Conservation (phyloP, 2,888 invertebrate genomes). For the Volucella bombylans region DNA sequence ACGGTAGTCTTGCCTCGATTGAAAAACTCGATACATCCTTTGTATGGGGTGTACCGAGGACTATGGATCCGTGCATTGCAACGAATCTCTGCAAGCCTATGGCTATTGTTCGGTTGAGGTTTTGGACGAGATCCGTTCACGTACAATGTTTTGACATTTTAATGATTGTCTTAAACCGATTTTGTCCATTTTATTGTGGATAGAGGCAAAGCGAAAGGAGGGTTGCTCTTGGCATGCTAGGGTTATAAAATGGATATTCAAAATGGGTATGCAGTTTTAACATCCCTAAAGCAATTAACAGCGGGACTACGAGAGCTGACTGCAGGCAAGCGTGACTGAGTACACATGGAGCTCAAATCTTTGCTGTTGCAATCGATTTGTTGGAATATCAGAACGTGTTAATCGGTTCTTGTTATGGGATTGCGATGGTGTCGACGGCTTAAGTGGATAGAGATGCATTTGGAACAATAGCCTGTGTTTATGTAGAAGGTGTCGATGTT, state of each 20-base stretch:
- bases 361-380: slow-evolving; percentile 39
- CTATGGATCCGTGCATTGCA: no score
- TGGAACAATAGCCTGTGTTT: background rate
- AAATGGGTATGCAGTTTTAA: slow-evolving; percentile 1
- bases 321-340: background rate
- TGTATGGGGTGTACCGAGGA: background rate
- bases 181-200: slow-evolving; percentile 39
- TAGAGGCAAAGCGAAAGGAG: slow-evolving; percentile 3
- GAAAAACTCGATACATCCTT: background rate
- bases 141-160: slow-evolving; percentile 64
- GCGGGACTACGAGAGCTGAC: background rate
- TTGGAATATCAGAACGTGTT: slow-evolving; percentile 54
- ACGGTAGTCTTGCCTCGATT: background rate
- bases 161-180: slow-evolving; percentile 57
- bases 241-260: no score
- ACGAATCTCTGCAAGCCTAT: background rate
- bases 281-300: slow-evolving; percentile 51
- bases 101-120: slow-evolving; percentile 30
- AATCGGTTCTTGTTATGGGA: slow-evolving; percentile 56
- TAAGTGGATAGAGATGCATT: slow-evolving; percentile 12
- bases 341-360: slow-evolving; percentile 18
- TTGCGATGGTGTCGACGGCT: slow-evolving; percentile 50
- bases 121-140: slow-evolving; percentile 41
- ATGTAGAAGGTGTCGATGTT: background rate
- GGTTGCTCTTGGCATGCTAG: background rate